Evolutionary conservation across 2,888 invertebrate genomes (phyloP), one percentile per base, ranked within the genome.

Genomic region (Seira musarum): DNA sequence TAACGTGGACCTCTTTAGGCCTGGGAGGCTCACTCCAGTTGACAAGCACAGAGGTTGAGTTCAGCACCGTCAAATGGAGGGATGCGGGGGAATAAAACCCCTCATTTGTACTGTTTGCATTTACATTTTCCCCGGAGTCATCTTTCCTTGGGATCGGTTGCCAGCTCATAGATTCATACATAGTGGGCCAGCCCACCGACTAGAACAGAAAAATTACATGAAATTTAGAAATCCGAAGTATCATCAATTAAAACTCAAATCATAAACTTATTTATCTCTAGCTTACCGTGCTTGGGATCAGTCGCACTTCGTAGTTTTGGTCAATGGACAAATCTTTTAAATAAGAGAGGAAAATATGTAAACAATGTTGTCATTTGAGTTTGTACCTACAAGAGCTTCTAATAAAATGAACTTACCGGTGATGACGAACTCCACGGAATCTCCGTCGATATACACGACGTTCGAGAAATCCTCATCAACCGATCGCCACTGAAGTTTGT

Each of bases 401-500:
- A 30, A 30, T 30, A 5, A 5, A 30, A 30, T 30, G 2, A 30
- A 22, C 67, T 25, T 68, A 85, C 85, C 85, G 57, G 84, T 84
- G 19, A 85, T 77, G 10, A 83, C 61, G 57, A 82, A 85, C 65
- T 85, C 85, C 10, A 77, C 72, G 0, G 83, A 78, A 49, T 71
- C 66, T 0, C 85, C 85, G 71, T 83, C 82, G 46, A 85, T 75
- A 53, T 82, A 83, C 53, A 82, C 64, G 17, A 85, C 84, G 69
- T 85, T 84, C 6, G 76, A 63, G 22, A 63, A 63, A 10, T 77
- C 72, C 1, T 74, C 84, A 25, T 81, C 74, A 10, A 81, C 70
- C 0, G 79, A 69, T 64, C 84, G 78, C 85, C 84, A 85, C 74
- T 84, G 84, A 21, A 85, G 80, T 81, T 85, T 85, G 74, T 85